Base-by-base conservation (phyloP, 2,888 invertebrate genomes). In the Epirrita christyi region DNA sequence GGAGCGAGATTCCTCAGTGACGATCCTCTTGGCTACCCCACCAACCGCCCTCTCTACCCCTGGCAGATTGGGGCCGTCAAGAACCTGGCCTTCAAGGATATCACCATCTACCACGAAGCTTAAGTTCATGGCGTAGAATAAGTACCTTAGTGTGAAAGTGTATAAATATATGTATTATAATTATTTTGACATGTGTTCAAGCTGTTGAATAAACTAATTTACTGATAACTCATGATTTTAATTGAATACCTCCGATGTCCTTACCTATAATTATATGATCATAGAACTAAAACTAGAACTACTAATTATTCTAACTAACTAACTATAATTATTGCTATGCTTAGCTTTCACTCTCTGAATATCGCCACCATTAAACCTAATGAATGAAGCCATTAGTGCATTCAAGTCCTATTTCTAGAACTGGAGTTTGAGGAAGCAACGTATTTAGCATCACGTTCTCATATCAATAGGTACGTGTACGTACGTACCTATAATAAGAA, bases 1-100 rank as follows among this genome's bases (percentile, higher is more conserved):
- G 87, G 92, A 2, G 81, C 86, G n/a, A 93, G 93, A 42, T 94
- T 83, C 80, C 94, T 94, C 9, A 72, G 94, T 62, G 89, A 94
- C 78, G 87, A 93, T 65, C 92, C 91, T 2, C 76, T 94, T 61
- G 92, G 91, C 50, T 93, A 81, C 79, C 93, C 93, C 34, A 80
- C 93, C 57, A 93, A 93, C 77, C 85, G 93, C 61, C 90, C 88
- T 9, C 75, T 89, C 64, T 62, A 68, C 52, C 76, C 77, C 59
- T 81, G 73, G 74, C 82, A 83, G 80, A 78, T 88, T 78, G 71
- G 80, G 45, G 81, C 88, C 42, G 90, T 93, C 45, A 93, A 94
- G 81, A 90, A 93, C 85, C 90, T 79, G 86, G 52, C 34, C 51
- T 88, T 92, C 76, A 86, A 93, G 77, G 93, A 94, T 68, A 92